Conservation (phyloP, 2,113 vertebrate species). For the Passer domesticus region DNA sequence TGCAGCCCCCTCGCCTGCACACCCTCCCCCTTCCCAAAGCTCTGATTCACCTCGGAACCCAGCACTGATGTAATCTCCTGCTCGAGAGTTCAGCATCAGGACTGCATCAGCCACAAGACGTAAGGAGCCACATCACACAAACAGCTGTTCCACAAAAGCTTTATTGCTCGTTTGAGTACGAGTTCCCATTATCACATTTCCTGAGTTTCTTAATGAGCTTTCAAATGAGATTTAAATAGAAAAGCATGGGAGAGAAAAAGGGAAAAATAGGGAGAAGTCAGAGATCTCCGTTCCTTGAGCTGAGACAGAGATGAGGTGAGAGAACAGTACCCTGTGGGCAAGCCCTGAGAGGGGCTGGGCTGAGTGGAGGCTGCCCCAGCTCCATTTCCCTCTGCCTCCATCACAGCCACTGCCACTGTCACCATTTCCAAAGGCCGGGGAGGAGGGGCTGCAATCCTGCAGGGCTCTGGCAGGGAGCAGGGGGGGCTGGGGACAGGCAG, state of each 20-base stretch:
- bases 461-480: neutral
- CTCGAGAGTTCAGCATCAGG: constrained; percentile 35
- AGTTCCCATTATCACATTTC: constrained; percentile 59
- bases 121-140: constrained; percentile 41
- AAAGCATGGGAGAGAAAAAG: neutral
- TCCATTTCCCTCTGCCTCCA: neutral
- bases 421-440: neutral
- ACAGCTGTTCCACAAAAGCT: constrained; percentile 68
- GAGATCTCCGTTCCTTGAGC: neutral
- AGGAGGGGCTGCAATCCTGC: neutral
- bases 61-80: constrained; percentile 40
- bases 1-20: neutral
- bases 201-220: constrained; percentile 61
- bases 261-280: neutral
- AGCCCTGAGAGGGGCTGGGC: neutral
- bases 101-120: constrained; percentile 22
- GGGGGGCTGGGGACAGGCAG: neutral
- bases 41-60: neutral
- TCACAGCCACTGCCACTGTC: neutral
- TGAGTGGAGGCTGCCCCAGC: neutral
- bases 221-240: constrained; percentile 63
- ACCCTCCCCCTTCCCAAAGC: neutral
- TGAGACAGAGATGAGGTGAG: neutral
- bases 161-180: constrained; percentile 60
- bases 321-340: neutral